Conservation (phyloP, 2,888 invertebrate species). For the Lasius fuliginosus region DNA sequence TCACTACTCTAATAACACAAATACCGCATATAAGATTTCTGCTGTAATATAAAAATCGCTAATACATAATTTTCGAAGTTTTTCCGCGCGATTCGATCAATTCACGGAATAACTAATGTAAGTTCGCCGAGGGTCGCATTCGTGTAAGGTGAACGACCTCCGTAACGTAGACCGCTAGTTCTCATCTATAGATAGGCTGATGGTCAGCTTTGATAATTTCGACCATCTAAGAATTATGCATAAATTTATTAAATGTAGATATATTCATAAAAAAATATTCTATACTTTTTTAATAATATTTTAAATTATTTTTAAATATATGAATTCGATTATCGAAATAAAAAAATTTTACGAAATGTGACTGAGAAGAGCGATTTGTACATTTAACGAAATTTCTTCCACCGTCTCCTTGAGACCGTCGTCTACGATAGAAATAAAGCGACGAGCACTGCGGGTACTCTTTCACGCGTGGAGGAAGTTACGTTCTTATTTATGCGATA, state of each 20-base stretch:
- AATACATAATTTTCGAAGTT: not conserved
- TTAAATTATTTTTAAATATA: not conserved
- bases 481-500: constrained; percentile 4
- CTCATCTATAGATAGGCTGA: not conserved
- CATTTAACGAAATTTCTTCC: not conserved
- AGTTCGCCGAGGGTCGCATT: constrained; percentile 19
- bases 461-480: not conserved
- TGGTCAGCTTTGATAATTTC: constrained; percentile 1
- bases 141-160: constrained; percentile 36
- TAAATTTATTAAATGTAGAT: constrained; percentile 1
- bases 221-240: not conserved
- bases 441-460: not conserved
- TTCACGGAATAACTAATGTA: constrained; percentile 5
- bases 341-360: not conserved
- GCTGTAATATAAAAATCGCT: not conserved
- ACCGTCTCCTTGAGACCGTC: not conserved
- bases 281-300: not conserved
- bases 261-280: not conserved
- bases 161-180: not conserved
- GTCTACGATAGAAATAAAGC: not conserved
- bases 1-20: not conserved
- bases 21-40: not conserved
- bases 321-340: not conserved
- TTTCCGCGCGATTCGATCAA: constrained; percentile 14
- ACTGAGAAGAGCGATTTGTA: not conserved